phyloP scores from a whole-genome alignment of 2,888 invertebrate species.

The Phaedon cochleariae region DNA sequence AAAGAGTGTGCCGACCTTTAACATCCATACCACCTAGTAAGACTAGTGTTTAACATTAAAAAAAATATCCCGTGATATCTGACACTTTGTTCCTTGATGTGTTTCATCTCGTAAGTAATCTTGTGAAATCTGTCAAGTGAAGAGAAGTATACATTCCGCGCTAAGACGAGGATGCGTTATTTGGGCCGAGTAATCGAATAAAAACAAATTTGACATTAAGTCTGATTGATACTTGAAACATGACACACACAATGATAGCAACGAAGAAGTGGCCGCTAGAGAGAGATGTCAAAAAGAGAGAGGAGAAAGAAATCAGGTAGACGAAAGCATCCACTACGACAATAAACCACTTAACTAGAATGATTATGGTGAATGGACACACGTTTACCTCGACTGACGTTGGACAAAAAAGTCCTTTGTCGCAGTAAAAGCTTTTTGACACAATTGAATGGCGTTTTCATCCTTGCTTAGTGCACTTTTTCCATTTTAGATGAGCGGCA shows the following conservation, averaged over 20 bases:
- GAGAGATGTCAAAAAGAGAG: slow-evolving; percentile 15
- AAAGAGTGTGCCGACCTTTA: neutral
- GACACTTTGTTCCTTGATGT: slow-evolving; percentile 40
- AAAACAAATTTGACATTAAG: slow-evolving; percentile 59
- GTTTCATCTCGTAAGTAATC: slow-evolving; percentile 44
- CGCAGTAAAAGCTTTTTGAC: slow-evolving; percentile 65
- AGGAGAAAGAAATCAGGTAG: slow-evolving; percentile 38
- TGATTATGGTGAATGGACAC: slow-evolving; percentile 61
- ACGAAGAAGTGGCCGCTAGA: slow-evolving; percentile 38
- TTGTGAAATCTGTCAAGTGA: slow-evolving; percentile 49
- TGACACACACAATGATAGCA: slow-evolving; percentile 48
- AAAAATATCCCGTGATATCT: slow-evolving; percentile 6
- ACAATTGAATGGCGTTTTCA: slow-evolving; percentile 57
- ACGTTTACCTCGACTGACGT: slow-evolving; percentile 60
- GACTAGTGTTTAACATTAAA: neutral
- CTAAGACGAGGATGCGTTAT: slow-evolving; percentile 38
- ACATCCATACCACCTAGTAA: neutral
- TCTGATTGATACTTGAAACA: slow-evolving; percentile 58
- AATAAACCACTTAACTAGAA: slow-evolving; percentile 63
- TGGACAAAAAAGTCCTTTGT: slow-evolving; percentile 59
- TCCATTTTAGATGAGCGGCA: slow-evolving; percentile 53
- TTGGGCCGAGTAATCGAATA: slow-evolving; percentile 53
- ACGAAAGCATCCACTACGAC: slow-evolving; percentile 54
- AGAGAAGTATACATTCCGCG: slow-evolving; percentile 39
- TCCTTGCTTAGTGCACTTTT: slow-evolving; percentile 51